Evolutionary conservation across 53 echinoderm and acorn worm species (phyloP).

Genomic region (Zoroaster sp.): DNA sequence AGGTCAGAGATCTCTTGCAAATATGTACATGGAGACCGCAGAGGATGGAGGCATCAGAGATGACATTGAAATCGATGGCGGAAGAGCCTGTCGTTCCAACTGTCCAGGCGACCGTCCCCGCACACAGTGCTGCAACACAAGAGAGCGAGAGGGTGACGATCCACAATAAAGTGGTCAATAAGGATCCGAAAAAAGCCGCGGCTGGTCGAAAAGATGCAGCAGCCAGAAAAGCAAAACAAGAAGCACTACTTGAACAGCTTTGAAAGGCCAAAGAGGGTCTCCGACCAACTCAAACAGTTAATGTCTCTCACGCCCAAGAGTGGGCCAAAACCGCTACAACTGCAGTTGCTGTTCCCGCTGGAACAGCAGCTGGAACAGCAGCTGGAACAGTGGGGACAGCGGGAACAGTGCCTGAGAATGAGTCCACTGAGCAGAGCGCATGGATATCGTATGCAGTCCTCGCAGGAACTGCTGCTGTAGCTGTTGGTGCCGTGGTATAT

Average conservation of each 20-base stretch:
- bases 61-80: neutral
- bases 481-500: neutral
- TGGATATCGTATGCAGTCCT: neutral
- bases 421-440: too few species aligned
- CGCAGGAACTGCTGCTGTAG: neutral
- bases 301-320: neutral
- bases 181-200: neutral
- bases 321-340: neutral
- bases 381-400: neutral
- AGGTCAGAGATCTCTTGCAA: neutral
- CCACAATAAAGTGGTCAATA: neutral
- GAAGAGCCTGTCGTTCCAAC: too few species aligned
- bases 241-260: too few species aligned
- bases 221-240: too few species aligned
- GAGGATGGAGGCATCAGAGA: neutral
- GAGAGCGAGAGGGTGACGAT: conserved; percentile 1
- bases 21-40: too few species aligned
- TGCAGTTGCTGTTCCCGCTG: neutral
- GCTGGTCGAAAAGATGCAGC: neutral
- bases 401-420: neutral
- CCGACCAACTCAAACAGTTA: too few species aligned
- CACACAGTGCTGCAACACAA: too few species aligned
- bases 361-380: too few species aligned
- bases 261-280: too few species aligned
- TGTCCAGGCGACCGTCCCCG: neutral